Evolutionary conservation across 2,797 vertebrate species (phyloP), one percentile per base, ranked within the genome.

Genomic region (Danio kyathit): DNA sequence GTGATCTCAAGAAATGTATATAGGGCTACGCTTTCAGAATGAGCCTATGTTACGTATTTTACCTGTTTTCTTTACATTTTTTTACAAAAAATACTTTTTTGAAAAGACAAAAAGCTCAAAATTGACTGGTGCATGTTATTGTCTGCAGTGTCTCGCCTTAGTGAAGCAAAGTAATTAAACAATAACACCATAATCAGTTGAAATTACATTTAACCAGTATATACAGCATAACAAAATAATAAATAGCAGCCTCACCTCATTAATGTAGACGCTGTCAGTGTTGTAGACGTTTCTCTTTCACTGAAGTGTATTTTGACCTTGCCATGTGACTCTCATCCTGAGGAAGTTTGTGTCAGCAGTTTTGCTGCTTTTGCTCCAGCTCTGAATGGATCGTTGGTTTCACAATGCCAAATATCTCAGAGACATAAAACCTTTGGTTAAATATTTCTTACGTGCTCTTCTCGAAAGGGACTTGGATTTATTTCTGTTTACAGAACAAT

Each of bases 261-360:
- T 60, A 61, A 21, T 4, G 1, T 4, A 38, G 54, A 64, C 40
- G 40, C 48, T 51, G 76, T 69, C 54, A 75, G 51, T 11, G 2
- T 64, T 46, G 29, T 7, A 49, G 44, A 49, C 7, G 5, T 44
- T 56, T 46, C 1, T 40, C 41, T 76, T 44, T 52, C 57, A 49
- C 74, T 51, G 1, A 82, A 89, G 67, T 88, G 88, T 88, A 87
- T 85, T 89, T 90, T 90, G 86, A 84, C 84, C 89, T 85, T 81
- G 83, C 51, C 91, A 91, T 92, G 91, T 94, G 92, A 93, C 90
- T 81, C 38, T 82, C 77, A 73, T 87, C 87, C 91, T 88, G 90
- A 91, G 92, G 91, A 94, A 93, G 86, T 87, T 84, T 66, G 2
- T 85, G 90, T 93, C 93, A 94, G 92, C 93, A 85, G 66, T 92